Evolutionary conservation across 2,888 invertebrate species (phyloP).

Genomic region (Nineta flava): DNA sequence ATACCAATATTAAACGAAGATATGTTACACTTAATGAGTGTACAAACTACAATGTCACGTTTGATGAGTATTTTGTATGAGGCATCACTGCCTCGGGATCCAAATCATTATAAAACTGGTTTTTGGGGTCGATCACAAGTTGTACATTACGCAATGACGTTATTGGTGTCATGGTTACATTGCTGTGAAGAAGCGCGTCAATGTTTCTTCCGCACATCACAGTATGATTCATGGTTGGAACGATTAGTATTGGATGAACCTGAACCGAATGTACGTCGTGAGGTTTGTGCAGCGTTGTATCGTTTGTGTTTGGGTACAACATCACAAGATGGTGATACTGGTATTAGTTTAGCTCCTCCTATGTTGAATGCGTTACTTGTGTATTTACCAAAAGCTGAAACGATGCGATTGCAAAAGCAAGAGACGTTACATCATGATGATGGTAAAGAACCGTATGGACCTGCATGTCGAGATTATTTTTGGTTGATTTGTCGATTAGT

Average conservation of each 20-base stretch:
- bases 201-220: conserved; percentile 55
- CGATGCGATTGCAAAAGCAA: conserved; percentile 53
- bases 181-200: conserved; percentile 66
- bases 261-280: conserved; percentile 78
- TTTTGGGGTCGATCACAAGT: conserved; percentile 87
- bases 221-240: conserved; percentile 68
- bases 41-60: conserved; percentile 66
- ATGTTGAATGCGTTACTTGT: conserved; percentile 65
- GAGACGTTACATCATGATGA: conserved; percentile 49
- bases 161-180: conserved; percentile 86
- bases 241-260: conserved; percentile 80
- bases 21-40: conserved; percentile 71
- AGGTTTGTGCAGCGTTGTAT: conserved; percentile 86
- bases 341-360: conserved; percentile 54
- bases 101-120: conserved; percentile 77
- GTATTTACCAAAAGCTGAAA: conserved; percentile 69
- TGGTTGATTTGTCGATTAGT: conserved; percentile 81
- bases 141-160: conserved; percentile 81
- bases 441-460: conserved; percentile 89
- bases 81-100: conserved; percentile 63
- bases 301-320: conserved; percentile 61
- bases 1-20: conserved; percentile 58
- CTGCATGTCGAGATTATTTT: conserved; percentile 88
- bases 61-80: conserved; percentile 78
- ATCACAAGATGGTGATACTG: conserved; percentile 25